Percentiles rank a stretch among this genome's conserved stretches.
These are phyloP conservation scores for Athalia circularis DNA, from an alignment of 2,888 invertebrate genomes.

Conservation along the genomic window DNA sequence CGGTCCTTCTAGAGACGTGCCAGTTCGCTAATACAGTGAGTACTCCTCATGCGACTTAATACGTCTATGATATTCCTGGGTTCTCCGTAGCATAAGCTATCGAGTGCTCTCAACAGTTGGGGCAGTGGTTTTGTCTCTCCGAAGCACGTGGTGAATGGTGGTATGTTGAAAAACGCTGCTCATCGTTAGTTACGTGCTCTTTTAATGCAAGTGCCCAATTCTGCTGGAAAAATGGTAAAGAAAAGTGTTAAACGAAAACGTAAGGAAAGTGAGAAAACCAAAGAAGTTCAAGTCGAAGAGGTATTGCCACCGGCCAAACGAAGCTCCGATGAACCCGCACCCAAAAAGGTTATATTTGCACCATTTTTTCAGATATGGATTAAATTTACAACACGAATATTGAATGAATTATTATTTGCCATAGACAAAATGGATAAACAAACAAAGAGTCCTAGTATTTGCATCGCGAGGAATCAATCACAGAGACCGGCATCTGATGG, in stretches of 20 bases:
- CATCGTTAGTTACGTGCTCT: too few species aligned
- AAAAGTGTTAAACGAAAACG: constrained; percentile 45
- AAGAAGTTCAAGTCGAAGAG: constrained; percentile 73
- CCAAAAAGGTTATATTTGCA: constrained; percentile 79
- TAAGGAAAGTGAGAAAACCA: constrained; percentile 47
- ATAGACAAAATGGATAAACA: constrained; percentile 94
- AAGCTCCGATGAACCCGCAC: constrained; percentile 83
- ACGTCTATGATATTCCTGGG: too few species aligned
- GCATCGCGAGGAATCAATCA: constrained; percentile 96
- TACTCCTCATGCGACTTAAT: too few species aligned
- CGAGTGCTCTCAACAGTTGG: too few species aligned
- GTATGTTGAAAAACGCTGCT: too few species aligned
- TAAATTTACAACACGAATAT: neutral
- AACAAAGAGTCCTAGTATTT: constrained; percentile 93
- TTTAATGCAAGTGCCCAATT: neutral
- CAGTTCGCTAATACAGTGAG: too few species aligned
- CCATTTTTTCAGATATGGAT: constrained; percentile 30
- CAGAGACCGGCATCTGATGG: constrained; percentile 96
- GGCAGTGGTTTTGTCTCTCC: too few species aligned
- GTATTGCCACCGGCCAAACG: constrained; percentile 78
- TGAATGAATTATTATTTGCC: neutral
- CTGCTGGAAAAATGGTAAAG: constrained; percentile 32
- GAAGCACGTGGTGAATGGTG: too few species aligned
- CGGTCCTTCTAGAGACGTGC: too few species aligned
- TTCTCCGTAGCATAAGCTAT: too few species aligned